Evolutionary conservation across 2,113 vertebrate species (phyloP), one percentile per base, ranked within the genome.

Genomic region (Salvelinus namaycush): DNA sequence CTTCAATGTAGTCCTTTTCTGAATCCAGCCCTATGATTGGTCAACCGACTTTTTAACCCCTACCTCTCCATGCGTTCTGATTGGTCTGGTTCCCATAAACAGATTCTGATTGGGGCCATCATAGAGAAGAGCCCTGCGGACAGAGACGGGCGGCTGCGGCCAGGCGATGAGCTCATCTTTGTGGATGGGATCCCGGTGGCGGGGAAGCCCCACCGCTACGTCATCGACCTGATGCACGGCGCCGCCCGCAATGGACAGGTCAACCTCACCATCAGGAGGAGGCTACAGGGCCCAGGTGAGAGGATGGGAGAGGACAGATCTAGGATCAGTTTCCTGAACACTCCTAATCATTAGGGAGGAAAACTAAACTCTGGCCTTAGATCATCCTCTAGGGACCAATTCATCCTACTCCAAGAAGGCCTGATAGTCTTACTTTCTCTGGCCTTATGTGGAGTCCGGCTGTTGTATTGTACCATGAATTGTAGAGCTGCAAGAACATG

Each of bases 71-170:
- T 5, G 0, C 16, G 0, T 84, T n/a, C 70, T 70, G 13, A 64
- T 48, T 72, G 11, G 71, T 27, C 49, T 71, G 72, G 64, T 16
- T 75, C 70, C 44, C 79, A n/a, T 78, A 54, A 67, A 70, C 85
- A 99, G 97, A 98, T 99, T 85, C 89, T 99, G 84, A 99, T 99
- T 0, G 98, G 98, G 65, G 97, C 98, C 0, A 96, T 99, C 83
- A 97, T 99, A 73, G 96, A 98, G 87, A 97, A 97, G 95, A 98
- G 98, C 78, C 97, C 98, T 0, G 98, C 98, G 0, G 97, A 99
- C 87, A 86, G 96, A 75, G 98, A 99, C 1, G 98, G 98, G 5
- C 97, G 97, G 11, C 89, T 99, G 18, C 96, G 97, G 44, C 97
- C 97, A 2, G 97, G 97, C 0, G 98, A 99, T 5, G 97, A 99